A percentile compares a stretch with the other conserved stretches of the same genome.
phyloP scores from a whole-genome alignment of 2,888 invertebrate genomes.

The Lithophane leautieri region DNA sequence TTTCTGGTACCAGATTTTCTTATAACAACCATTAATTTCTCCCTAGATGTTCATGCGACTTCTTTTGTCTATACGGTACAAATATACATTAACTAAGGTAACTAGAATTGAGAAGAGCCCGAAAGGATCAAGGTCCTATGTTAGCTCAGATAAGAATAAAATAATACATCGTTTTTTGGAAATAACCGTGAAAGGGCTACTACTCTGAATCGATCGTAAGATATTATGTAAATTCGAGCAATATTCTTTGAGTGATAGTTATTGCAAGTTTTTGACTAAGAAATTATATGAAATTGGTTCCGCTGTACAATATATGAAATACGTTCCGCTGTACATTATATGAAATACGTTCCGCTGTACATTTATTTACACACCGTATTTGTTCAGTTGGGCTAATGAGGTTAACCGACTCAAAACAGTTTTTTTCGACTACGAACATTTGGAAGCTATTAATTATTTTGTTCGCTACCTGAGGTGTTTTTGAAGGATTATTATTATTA shows the following conservation, averaged over 20 bases:
- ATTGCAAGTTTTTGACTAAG: slow-evolving; percentile 16
- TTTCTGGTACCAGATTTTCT: not conserved
- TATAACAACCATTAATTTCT: not conserved
- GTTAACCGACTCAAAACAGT: slow-evolving; percentile 19
- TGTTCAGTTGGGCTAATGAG: slow-evolving; percentile 31
- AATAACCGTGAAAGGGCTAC: not conserved
- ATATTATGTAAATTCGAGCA: not conserved
- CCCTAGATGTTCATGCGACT: not conserved
- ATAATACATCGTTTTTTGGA: not conserved
- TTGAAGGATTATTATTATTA: slow-evolving; percentile 8
- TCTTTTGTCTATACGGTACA: not conserved
- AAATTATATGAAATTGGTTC: not conserved
- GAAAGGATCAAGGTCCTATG: not conserved
- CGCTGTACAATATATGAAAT: not conserved
- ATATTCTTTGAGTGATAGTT: slow-evolving; percentile 2
- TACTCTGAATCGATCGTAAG: not conserved
- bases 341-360: slow-evolving; percentile 6
- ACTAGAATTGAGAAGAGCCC: not conserved
- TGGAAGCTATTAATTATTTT: slow-evolving; percentile 13
- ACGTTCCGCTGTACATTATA: slow-evolving; percentile 7
- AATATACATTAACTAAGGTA: not conserved
- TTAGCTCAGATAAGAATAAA: not conserved
- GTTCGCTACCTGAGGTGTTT: slow-evolving; percentile 16
- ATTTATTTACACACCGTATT: slow-evolving; percentile 34
- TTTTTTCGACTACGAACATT: not conserved